Evolutionary conservation across 2,797 vertebrate genomes (phyloP), one percentile per base, ranked within the genome.

Genomic region (Platyrinchus mystaceus): DNA sequence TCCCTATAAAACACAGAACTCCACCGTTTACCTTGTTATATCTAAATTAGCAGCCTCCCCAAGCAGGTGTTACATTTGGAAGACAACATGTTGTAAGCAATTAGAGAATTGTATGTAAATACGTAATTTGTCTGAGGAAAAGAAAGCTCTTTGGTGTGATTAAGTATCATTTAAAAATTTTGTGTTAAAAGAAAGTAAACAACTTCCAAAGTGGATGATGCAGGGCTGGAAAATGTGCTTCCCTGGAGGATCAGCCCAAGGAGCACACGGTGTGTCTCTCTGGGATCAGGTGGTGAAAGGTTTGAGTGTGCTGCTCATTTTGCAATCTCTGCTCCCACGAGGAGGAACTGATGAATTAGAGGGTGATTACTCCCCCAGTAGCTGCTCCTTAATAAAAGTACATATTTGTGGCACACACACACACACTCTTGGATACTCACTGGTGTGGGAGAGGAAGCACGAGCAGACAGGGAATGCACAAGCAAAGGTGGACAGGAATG

Each of bases 81-180:
- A 96, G 89, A 70, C 90, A 96, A 89, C 92, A 84, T 85, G 89
- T 90, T 94, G 89, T 78, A 96, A 96, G 93, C 92, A 96, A 97
- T 97, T 97, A 97, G 94, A 96, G 95, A 95, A 96, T 95, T 97
- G 91, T 97, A 82, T 94, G 96, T 96, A 97, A 97, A 97, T 97
- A 97, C 75, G 85, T 93, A 94, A 97, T 96, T 96, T 96, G 90
- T 94, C 90, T 92, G 89, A 97, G 94, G 93, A 92, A 93, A 92
- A 94, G 88, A 93, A 95, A 92, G 91, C 86, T 96, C 91, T 94
- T 96, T 76, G 84, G 60, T 94, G 83, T 79, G 96, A 97, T 96
- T 97, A 97, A 96, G 74, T 52, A 81, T 75, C 80, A 94, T 91
- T 95, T 95, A 11, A 84, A 92, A 91, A 39, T 27, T 47, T 79